These are phyloP conservation scores for Porites lobata DNA, from an alignment of 92 coral and sea anemone genomes.

Conservation along the genomic window DNA sequence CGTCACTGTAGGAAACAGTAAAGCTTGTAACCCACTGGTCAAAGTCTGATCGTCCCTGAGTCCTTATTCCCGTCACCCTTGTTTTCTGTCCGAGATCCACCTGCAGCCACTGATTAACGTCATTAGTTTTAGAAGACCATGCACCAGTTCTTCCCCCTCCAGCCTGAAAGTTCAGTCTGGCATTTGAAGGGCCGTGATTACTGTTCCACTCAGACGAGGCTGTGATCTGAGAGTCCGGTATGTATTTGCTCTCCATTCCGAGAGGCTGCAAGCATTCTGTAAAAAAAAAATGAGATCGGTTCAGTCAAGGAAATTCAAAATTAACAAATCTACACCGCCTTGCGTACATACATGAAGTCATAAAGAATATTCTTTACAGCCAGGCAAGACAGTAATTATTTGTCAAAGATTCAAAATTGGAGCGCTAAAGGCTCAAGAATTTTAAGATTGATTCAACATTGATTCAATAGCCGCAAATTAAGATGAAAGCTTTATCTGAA, in stretches of 20 bases:
- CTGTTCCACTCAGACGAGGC: neutral
- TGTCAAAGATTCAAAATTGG: too few species aligned
- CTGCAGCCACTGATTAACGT: neutral
- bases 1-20: neutral
- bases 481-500: too few species aligned
- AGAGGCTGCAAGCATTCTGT: neutral
- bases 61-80: neutral
- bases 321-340: too few species aligned
- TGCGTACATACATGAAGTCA: too few species aligned
- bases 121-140: neutral
- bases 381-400: too few species aligned
- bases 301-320: neutral
- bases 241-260: neutral
- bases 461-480: too few species aligned
- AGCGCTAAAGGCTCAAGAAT: too few species aligned
- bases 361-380: too few species aligned
- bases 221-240: neutral
- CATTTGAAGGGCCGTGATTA: neutral
- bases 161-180: neutral
- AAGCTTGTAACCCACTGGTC: neutral
- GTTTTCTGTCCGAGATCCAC: neutral
- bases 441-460: too few species aligned
- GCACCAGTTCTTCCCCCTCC: neutral
- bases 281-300: neutral
- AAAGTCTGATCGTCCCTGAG: neutral